A percentile compares a stretch with the other conserved stretches of the same genome.
These are phyloP conservation scores for Pinna nobilis DNA, from an alignment of 1,140 invertebrate genomes.

Conservation along the genomic window DNA sequence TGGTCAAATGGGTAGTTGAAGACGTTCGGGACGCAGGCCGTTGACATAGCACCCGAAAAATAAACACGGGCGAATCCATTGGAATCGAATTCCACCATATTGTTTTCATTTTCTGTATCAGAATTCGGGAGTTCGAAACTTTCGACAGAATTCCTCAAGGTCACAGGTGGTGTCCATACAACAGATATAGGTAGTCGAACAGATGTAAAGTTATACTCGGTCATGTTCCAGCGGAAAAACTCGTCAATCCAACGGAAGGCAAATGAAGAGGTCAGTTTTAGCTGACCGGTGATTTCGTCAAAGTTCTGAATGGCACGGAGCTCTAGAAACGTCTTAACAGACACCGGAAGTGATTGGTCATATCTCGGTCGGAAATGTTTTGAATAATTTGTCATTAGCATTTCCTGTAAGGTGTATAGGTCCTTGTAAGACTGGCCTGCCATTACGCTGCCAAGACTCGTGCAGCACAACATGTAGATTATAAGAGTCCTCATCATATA, in stretches of 20 bases:
- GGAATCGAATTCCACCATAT: constrained; percentile 8
- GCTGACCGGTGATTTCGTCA: constrained; percentile 1
- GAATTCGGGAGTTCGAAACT: constrained; percentile 2
- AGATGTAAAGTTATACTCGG: no score
- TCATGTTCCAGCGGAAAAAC: constrained; percentile 7
- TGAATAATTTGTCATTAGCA: constrained; percentile 20
- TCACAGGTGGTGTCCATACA: constrained; percentile 11
- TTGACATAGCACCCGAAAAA: background rate
- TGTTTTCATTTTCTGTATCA: background rate
- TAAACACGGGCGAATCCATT: background rate
- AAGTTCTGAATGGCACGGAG: background rate
- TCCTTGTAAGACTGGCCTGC: no score
- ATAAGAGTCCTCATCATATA: no score
- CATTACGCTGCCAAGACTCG: no score
- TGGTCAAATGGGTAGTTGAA: constrained; percentile 11
- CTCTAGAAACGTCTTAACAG: background rate
- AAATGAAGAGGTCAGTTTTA: background rate
- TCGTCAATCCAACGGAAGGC: constrained; percentile 19
- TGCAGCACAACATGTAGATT: no score
- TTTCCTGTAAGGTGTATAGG: no score
- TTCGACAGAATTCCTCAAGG: constrained; percentile 3
- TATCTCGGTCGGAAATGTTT: background rate
- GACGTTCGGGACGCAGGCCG: constrained; percentile 2
- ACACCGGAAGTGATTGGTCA: background rate
- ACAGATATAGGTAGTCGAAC: background rate